Percentiles rank a stretch among this genome's conserved stretches.
These are phyloP conservation scores for Kryptolebias ocellatus DNA, from an alignment of 2,797 vertebrate genomes.

Conservation along the genomic window DNA sequence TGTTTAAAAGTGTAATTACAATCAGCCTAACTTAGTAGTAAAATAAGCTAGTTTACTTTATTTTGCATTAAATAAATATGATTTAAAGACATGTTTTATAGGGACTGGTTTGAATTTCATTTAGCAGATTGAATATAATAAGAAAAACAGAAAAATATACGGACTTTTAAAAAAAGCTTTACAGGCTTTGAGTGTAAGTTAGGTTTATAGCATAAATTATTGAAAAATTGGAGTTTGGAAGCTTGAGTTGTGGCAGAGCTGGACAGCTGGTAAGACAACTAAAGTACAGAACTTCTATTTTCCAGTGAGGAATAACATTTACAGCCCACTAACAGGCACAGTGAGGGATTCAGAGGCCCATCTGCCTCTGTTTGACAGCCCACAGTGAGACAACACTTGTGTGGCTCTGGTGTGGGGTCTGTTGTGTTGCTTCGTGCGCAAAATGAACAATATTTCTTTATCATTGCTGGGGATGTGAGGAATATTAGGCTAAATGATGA, in stretches of 20 bases:
- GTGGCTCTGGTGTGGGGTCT: slow-evolving; percentile 51
- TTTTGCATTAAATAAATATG: no score
- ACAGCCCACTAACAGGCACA: slow-evolving; percentile 60
- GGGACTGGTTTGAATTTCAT: no score
- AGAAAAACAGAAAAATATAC: no score
- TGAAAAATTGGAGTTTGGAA: not conserved
- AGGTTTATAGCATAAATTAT: not conserved
- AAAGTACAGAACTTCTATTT: slow-evolving; percentile 52
- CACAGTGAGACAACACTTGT: slow-evolving; percentile 49
- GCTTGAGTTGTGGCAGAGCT: slow-evolving; percentile 18
- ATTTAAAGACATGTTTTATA: no score
- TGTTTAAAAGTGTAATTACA: no score
- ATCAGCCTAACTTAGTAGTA: no score
- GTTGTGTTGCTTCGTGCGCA: slow-evolving; percentile 52
- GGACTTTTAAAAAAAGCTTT: no score
- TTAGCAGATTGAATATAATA: no score
- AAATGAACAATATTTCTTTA: slow-evolving; percentile 19
- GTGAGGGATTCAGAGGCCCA: slow-evolving; percentile 58
- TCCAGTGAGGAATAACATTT: slow-evolving; percentile 51
- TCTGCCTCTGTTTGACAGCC: slow-evolving; percentile 58
- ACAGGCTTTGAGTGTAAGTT: not conserved
- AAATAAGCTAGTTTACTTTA: no score
- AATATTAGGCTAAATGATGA: slow-evolving; percentile 19
- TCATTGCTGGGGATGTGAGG: not conserved
- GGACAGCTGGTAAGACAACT: slow-evolving; percentile 63